Evolutionary conservation across 2,888 invertebrate genomes (phyloP), one percentile per base, ranked within the genome.

Genomic region (Acleris emargana): DNA sequence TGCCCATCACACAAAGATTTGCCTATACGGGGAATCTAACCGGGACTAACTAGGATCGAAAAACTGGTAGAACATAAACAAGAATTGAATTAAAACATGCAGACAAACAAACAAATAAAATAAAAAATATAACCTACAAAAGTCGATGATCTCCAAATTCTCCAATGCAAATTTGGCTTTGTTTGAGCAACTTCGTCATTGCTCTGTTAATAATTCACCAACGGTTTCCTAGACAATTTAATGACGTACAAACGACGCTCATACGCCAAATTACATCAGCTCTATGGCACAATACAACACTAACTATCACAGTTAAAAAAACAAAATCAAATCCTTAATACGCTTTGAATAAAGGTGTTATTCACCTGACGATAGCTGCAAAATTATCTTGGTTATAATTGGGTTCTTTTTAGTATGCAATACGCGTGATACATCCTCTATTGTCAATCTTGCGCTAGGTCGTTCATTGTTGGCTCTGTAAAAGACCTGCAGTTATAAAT

Each of bases 401-500:
- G 47, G 50, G 63, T 63, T 54, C 61, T 52, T 67, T 69, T 69
- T 67, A 64, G 64, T 69, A 69, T 69, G 69, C 69, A 51, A 5
- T 51, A 28, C 52, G 55, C 60, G 64, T 64, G 52, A 16, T 18
- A 28, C 16, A 59, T 51, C 58, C 54, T 53, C 73, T 70, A 67
- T 69, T 71, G 68, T 62, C 38, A 38, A 38, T 57, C 62, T 67
- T 67, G 68, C 64, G 69, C 63, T 72, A 72, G 70, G 70, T 51
- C 71, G 55, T 63, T 71, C 72, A 76, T 76, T 78, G 79, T 63
- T 62, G 32, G 67, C 32, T 68, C 68, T 63, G 64, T 47, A 66
- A 50, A 54, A 50, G 54, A 60, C 59, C 28, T 58, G 52, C 25
- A 43, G 51, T 18, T 64, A 58, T 47, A 25, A 50, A 62, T 62